Evolutionary conservation across 2,113 vertebrate species (phyloP).

Genomic region (Corythornis cristatus): DNA sequence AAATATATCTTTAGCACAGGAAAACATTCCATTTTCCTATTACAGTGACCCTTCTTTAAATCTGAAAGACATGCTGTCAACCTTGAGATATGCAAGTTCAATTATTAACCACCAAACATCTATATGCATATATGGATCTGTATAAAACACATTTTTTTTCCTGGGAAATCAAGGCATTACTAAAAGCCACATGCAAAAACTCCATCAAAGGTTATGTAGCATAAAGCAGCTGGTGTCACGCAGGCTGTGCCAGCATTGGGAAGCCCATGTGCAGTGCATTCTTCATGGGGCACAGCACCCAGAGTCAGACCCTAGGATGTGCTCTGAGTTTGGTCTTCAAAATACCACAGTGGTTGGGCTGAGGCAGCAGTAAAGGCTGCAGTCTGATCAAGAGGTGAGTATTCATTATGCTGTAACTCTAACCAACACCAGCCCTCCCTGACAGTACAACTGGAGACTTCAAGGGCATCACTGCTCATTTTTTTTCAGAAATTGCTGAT

Average conservation of each 20-base stretch:
- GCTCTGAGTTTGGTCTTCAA: neutral
- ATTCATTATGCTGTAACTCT: neutral
- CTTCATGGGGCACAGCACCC: neutral
- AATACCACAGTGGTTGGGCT: rapidly evolving
- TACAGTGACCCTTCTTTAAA: neutral
- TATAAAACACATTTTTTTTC: neutral
- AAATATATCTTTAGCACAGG: neutral
- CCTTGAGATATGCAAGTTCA: neutral
- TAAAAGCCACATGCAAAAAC: neutral
- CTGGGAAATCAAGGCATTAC: neutral
- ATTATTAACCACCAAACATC: neutral
- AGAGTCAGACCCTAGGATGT: neutral
- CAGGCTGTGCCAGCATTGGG: neutral
- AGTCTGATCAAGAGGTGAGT: neutral
- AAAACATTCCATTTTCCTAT: neutral
- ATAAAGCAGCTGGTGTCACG: neutral
- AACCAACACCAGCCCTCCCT: neutral
- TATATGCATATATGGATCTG: neutral
- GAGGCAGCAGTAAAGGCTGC: neutral
- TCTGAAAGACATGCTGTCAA: neutral
- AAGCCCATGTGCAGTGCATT: neutral
- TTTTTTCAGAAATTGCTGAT: neutral
- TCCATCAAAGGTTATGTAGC: neutral
- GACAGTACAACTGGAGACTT: neutral
- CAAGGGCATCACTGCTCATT: neutral